Conservation (phyloP, 2,797 vertebrate genomes). For the Sparus aurata region DNA sequence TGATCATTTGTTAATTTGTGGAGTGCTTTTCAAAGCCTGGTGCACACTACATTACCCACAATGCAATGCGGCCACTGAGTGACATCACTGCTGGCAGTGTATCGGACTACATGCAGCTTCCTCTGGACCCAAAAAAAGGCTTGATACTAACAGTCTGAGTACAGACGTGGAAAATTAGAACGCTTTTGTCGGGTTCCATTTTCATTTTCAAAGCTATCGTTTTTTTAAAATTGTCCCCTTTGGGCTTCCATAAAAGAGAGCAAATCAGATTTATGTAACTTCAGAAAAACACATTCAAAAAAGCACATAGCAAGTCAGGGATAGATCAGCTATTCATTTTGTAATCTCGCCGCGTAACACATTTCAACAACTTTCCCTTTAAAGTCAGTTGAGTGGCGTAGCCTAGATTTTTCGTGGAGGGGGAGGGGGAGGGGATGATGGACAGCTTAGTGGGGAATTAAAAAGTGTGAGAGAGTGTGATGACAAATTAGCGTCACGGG, state of each 20-base stretch:
- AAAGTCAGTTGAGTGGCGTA: constrained; percentile 27
- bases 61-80: too few relatives aligned
- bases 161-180: too few relatives aligned
- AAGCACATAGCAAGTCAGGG: not conserved
- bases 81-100: too few relatives aligned
- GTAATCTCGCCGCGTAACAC: constrained; percentile 20
- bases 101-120: too few relatives aligned
- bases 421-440: constrained; percentile 21
- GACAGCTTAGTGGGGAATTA: constrained; percentile 58
- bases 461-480: constrained; percentile 40
- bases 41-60: too few relatives aligned
- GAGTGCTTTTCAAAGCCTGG: too few relatives aligned
- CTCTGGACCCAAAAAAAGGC: too few relatives aligned
- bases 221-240: too few relatives aligned
- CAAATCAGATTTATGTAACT: not conserved
- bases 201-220: too few relatives aligned
- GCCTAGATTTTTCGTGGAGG: constrained; percentile 21
- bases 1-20: too few relatives aligned
- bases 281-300: not conserved
- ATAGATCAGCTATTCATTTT: not conserved
- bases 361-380: constrained; percentile 17
- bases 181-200: too few relatives aligned
- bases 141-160: not conserved
- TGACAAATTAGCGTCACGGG: constrained; percentile 60
- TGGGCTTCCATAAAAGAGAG: not conserved